Base-by-base conservation (phyloP, 1,140 invertebrate species). In the Penaeus indicus region DNA sequence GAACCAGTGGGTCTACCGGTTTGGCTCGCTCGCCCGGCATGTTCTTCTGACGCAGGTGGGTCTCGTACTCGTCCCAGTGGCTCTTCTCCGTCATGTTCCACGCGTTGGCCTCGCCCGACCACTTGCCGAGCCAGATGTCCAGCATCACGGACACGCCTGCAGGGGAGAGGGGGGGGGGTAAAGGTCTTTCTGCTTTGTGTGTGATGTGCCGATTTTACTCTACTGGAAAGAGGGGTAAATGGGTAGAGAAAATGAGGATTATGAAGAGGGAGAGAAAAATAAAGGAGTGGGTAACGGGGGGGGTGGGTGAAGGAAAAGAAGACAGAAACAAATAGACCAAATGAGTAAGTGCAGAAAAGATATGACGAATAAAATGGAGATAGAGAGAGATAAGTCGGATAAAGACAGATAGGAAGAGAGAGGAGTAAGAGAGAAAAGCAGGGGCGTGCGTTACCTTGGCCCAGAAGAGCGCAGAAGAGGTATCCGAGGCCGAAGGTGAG, bases 91-190 rank as follows among this genome's bases (percentile, higher is more conserved):
- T 78, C 7, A n/a, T 61, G 16, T 79, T 75, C 83, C 84, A 79
- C 18, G 27, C 42, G 32, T 47, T 72, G 64, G 89, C 89, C 61
- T 79, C 61, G 2, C 79, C 84, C 10, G 94, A 94, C 95, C 95
- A 96, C n/a, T 92, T 91, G 89, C 94, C 94, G 60, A 96, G 92
- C 95, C 95, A 96, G 90, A 95, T 93, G 92, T 95, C 95, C 67
- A 94, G 94, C 90, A 93, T 94, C 61, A 95, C 94, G 86, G 94
- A 93, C 81, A 95, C 91, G 87, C 92, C 92, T 92, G 95, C 94
- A 93, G 94, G 95, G 84, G 93, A 93, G 88, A 94, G 93, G 94
- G 95, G 84, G 93, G 88, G 95, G 90, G 75, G 94, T 22, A 85
- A 77, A 27, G 38, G n/a, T 22, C 18, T 83, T 47, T 42, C 25